phyloP scores from a whole-genome alignment of 2,888 invertebrate species.

The Yponomeuta plumbellus region DNA sequence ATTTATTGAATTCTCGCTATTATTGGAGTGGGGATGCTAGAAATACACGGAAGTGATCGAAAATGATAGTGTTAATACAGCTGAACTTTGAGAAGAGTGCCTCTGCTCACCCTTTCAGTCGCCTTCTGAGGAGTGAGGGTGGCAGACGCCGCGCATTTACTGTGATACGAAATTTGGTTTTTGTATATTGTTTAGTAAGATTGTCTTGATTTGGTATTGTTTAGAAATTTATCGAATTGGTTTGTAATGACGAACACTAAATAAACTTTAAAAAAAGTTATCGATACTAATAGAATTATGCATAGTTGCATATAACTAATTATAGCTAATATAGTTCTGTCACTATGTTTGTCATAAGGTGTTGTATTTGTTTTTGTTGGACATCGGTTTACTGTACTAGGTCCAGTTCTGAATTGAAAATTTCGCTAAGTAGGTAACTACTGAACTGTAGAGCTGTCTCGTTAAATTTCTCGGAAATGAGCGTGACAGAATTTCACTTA shows the following conservation, averaged over 20 bases:
- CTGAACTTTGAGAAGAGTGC: neutral
- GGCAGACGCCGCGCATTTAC: conserved; percentile 3
- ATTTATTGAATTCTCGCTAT: neutral
- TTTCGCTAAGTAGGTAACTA: too few species aligned
- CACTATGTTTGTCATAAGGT: neutral
- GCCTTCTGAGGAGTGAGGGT: neutral
- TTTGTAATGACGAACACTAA: too few species aligned
- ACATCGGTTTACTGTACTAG: neutral
- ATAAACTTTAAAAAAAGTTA: neutral
- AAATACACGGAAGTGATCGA: neutral
- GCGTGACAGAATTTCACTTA: too few species aligned
- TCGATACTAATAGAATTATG: neutral
- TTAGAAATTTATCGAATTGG: too few species aligned
- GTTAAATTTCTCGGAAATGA: too few species aligned
- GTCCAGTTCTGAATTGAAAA: too few species aligned
- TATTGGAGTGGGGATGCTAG: too few species aligned
- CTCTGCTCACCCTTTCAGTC: neutral
- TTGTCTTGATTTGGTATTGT: too few species aligned
- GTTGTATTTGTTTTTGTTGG: conserved; percentile 1
- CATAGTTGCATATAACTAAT: neutral
- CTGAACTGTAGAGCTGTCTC: too few species aligned
- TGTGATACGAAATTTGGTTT: conserved; percentile 15
- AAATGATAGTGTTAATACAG: neutral
- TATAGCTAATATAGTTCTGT: neutral
- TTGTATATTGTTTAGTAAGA: neutral